These are phyloP conservation scores for Pheosia tremula DNA, from an alignment of 2,888 invertebrate species.

Conservation along the genomic window DNA sequence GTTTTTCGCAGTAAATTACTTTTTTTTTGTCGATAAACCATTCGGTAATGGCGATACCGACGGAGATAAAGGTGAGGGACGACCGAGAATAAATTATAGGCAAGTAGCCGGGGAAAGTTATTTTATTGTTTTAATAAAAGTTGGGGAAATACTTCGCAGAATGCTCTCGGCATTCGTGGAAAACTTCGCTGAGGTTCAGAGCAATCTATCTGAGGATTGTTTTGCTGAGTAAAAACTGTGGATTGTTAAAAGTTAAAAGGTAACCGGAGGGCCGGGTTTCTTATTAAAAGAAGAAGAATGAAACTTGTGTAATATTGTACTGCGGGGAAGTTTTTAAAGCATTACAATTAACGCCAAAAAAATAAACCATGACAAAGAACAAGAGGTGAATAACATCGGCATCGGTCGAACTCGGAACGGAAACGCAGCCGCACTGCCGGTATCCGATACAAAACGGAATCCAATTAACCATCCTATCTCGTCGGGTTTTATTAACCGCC, in stretches of 20 bases:
- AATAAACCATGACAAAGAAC: constrained; percentile 52
- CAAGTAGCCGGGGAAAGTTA: constrained; percentile 40
- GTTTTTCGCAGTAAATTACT: constrained; percentile 72
- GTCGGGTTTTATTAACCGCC: constrained; percentile 66
- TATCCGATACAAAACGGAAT: constrained; percentile 74
- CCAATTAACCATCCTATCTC: constrained; percentile 76
- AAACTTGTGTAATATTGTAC: constrained; percentile 18
- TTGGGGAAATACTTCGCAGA: constrained; percentile 41
- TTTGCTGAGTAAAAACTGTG: constrained; percentile 32
- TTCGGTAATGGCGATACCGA: constrained; percentile 62
- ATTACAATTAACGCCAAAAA: constrained; percentile 38
- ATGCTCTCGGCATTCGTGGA: constrained; percentile 31
- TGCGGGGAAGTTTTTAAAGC: constrained; percentile 17
- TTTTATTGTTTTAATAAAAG: constrained; percentile 61
- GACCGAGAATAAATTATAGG: constrained; percentile 50
- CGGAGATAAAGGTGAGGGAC: constrained; percentile 61
- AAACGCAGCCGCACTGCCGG: constrained; percentile 57
- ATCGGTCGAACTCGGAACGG: constrained; percentile 40
- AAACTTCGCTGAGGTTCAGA: constrained; percentile 44
- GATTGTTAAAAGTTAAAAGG: constrained; percentile 32
- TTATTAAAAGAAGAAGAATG: constrained; percentile 19
- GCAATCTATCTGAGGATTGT: constrained; percentile 47
- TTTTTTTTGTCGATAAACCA: constrained; percentile 67
- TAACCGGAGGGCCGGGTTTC: constrained; percentile 12
- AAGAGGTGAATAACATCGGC: constrained; percentile 59